Conservation (phyloP, 2,888 invertebrate species). For the Scaptomyza flava region DNA sequence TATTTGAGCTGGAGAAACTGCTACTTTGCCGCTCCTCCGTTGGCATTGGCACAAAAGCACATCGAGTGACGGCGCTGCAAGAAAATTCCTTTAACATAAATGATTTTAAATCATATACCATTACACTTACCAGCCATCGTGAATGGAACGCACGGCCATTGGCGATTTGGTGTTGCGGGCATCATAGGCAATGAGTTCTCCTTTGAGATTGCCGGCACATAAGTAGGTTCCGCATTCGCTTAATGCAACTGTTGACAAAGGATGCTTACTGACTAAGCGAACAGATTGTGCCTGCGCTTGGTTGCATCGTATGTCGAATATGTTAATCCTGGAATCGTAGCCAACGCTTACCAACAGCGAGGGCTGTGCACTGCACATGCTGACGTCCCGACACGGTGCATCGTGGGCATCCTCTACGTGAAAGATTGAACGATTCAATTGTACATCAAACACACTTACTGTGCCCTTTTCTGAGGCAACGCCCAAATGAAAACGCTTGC, state of each 20-base stretch:
- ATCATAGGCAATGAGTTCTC: conserved; percentile 83
- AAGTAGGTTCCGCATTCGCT: conserved; percentile 83
- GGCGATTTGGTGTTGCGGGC: conserved; percentile 78
- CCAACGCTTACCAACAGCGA: conserved; percentile 82
- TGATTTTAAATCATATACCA: no score
- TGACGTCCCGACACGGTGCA: conserved; percentile 83
- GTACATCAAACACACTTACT: conserved; percentile 81
- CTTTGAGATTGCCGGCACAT: conserved; percentile 83
- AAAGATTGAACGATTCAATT: conserved; percentile 78
- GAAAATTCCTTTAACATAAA: not conserved
- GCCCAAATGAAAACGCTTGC: conserved; percentile 80
- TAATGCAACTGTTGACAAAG: conserved; percentile 80
- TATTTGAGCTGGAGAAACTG: conserved; percentile 65
- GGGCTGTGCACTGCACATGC: conserved; percentile 78
- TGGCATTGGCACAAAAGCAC: conserved; percentile 78
- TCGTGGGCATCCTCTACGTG: conserved; percentile 77
- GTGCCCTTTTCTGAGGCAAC: conserved; percentile 82
- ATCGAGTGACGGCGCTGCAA: conserved; percentile 70
- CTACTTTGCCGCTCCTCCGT: conserved; percentile 56
- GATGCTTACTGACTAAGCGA: conserved; percentile 73
- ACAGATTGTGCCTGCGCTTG: conserved; percentile 70
- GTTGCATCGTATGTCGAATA: conserved; percentile 82
- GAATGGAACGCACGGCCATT: conserved; percentile 71
- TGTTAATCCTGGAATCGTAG: conserved; percentile 83
- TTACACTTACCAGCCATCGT: conserved; percentile 64